These are phyloP conservation scores for Balearica regulorum DNA, from an alignment of 2,797 vertebrate genomes.

Conservation along the genomic window DNA sequence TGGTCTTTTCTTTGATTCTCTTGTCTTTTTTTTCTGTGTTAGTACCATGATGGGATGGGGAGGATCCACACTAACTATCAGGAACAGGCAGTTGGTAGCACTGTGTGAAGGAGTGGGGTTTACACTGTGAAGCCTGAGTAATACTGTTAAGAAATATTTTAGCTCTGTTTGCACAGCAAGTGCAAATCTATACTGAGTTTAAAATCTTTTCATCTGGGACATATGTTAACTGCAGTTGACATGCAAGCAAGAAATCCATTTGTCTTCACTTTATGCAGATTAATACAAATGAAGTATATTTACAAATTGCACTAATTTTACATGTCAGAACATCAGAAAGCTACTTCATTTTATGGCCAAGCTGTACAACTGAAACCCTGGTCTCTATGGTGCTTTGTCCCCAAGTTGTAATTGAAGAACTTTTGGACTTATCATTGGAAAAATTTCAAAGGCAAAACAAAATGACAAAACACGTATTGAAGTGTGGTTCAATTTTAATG, in stretches of 20 bases:
- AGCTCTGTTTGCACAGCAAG: not conserved
- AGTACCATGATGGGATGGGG: not conserved
- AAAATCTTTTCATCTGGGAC: not conserved
- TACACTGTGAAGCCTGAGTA: conserved; percentile 7
- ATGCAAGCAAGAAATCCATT: not conserved
- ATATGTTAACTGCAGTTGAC: not conserved
- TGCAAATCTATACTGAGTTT: not conserved
- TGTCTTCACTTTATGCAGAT: not conserved
- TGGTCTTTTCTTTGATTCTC: not conserved
- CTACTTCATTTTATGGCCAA: not conserved
- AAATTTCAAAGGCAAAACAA: not conserved
- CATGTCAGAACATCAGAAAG: not conserved
- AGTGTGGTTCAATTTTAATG: not conserved
- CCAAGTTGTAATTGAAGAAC: not conserved
- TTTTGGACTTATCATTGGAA: not conserved
- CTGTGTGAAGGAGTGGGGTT: not conserved
- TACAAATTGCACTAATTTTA: not conserved
- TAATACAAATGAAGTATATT: not conserved
- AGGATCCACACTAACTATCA: not conserved
- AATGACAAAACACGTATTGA: not conserved
- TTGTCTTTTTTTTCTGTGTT: not conserved
- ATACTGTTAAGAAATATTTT: not conserved
- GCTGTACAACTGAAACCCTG: not conserved
- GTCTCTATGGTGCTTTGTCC: not conserved
- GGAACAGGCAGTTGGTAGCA: not conserved